phyloP scores from a whole-genome alignment of 2,888 invertebrate species.

The Aphidius colemani region DNA sequence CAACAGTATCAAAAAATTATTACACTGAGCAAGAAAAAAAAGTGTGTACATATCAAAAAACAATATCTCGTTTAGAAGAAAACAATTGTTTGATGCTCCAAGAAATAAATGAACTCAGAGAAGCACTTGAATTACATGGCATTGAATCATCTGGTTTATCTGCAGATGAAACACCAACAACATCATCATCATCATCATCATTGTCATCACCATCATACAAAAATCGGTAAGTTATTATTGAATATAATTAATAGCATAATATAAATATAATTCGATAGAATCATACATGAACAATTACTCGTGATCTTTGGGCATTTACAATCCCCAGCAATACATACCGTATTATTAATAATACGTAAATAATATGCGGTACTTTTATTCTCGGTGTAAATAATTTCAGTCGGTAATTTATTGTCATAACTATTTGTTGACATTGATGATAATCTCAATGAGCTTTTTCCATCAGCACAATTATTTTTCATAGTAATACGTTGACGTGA shows the following conservation, averaged over 20 bases:
- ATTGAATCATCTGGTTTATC: slow-evolving; percentile 40
- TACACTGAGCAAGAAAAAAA: slow-evolving; percentile 38
- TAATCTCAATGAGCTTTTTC: slow-evolving; percentile 46
- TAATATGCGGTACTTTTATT: slow-evolving; percentile 25
- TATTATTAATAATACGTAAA: slow-evolving; percentile 40
- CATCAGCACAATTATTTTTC: slow-evolving; percentile 45
- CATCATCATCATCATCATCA: background rate
- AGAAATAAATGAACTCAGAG: slow-evolving; percentile 41
- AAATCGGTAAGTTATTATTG: slow-evolving; percentile 23
- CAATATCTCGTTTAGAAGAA: slow-evolving; percentile 43
- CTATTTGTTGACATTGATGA: slow-evolving; percentile 40
- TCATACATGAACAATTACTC: slow-evolving; percentile 3
- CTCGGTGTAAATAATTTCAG: slow-evolving; percentile 44
- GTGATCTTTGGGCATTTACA: slow-evolving; percentile 43
- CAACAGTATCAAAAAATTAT: slow-evolving; percentile 35
- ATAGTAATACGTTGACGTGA: slow-evolving; percentile 36
- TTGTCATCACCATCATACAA: background rate
- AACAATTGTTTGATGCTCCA: slow-evolving; percentile 42
- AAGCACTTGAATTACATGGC: slow-evolving; percentile 37
- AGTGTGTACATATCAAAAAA: slow-evolving; percentile 39
- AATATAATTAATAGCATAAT: slow-evolving; percentile 3
- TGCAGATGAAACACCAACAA: slow-evolving; percentile 30
- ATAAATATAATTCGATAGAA: slow-evolving; percentile 3
- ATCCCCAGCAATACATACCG: slow-evolving; percentile 47
- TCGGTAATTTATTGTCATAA: slow-evolving; percentile 43